phyloP scores from a whole-genome alignment of 2,888 invertebrate species.

The Pristionchus arcanus region DNA sequence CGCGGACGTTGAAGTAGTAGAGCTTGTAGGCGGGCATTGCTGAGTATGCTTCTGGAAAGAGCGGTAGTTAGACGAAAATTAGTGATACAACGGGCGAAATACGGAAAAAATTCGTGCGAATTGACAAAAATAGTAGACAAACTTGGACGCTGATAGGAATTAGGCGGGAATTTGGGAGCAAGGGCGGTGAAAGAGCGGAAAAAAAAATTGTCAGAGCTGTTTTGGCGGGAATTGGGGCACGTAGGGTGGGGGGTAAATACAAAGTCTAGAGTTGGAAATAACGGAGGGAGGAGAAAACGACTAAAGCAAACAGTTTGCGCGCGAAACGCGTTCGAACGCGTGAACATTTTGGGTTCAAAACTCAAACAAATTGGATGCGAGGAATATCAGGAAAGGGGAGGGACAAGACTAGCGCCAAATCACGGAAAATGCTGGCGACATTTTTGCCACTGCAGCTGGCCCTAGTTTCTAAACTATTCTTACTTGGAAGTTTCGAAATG shows the following conservation, averaged over 20 bases:
- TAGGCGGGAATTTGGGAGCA: background rate
- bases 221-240: background rate
- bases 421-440: too few relatives aligned
- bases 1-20: constrained; percentile 65
- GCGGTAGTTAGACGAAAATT: background rate
- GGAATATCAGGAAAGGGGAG: too few relatives aligned
- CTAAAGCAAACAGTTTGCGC: background rate
- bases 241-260: background rate
- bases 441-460: too few relatives aligned
- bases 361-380: too few relatives aligned
- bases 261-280: background rate
- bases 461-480: background rate
- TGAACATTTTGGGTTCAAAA: background rate
- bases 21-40: constrained; percentile 67
- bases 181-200: background rate
- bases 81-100: background rate
- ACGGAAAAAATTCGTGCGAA: background rate
- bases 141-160: background rate
- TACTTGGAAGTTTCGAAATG: background rate
- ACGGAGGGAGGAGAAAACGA: too few relatives aligned
- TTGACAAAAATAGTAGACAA: background rate
- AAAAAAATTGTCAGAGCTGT: background rate
- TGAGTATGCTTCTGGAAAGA: background rate
- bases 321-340: background rate
- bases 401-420: too few relatives aligned